A percentile compares a stretch with the other conserved stretches of the same genome.
Conservation (phyloP, 2,888 invertebrate species). For the Drosophila falleni region DNA sequence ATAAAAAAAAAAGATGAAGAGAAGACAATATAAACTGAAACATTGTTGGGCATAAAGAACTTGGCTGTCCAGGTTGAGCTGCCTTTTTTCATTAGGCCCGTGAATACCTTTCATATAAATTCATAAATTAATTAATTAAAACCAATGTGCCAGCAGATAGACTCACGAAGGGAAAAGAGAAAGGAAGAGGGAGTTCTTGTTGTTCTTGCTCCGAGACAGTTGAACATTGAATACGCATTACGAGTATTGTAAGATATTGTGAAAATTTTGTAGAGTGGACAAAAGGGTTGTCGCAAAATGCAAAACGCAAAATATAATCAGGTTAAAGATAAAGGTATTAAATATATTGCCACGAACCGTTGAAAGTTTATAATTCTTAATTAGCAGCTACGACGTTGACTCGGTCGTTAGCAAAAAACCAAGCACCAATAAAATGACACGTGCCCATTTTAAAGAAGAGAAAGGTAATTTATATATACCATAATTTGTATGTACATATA, state of each 20-base stretch:
- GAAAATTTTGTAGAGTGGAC: conserved; percentile 9
- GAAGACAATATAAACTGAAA: conserved; percentile 25
- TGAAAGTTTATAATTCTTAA: conserved; percentile 57
- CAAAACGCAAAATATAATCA: conserved; percentile 22
- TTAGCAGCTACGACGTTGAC: conserved; percentile 32
- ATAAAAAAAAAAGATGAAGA: neutral
- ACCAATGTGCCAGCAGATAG: conserved; percentile 25
- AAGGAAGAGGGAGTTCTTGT: neutral
- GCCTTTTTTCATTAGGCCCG: conserved; percentile 47
- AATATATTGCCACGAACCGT: conserved; percentile 20
- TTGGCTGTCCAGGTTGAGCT: conserved; percentile 18
- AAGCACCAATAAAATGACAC: conserved; percentile 23
- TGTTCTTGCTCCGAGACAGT: conserved; percentile 41
- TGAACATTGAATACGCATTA: conserved; percentile 77
- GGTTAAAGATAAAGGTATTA: conserved; percentile 31
- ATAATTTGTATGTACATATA: neutral
- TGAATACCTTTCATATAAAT: conserved; percentile 46
- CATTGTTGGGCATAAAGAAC: conserved; percentile 18
- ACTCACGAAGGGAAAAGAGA: neutral
- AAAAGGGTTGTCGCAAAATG: conserved; percentile 26
- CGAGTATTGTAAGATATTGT: conserved; percentile 59
- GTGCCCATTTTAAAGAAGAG: neutral
- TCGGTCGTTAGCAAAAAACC: neutral
- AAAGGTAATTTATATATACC: neutral
- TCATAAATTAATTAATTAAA: conserved; percentile 82